A percentile compares a stretch with the other conserved stretches of the same genome.
Evolutionary conservation across 2,888 invertebrate species (phyloP).

Genomic region (Phyllotreta cruciferae): DNA sequence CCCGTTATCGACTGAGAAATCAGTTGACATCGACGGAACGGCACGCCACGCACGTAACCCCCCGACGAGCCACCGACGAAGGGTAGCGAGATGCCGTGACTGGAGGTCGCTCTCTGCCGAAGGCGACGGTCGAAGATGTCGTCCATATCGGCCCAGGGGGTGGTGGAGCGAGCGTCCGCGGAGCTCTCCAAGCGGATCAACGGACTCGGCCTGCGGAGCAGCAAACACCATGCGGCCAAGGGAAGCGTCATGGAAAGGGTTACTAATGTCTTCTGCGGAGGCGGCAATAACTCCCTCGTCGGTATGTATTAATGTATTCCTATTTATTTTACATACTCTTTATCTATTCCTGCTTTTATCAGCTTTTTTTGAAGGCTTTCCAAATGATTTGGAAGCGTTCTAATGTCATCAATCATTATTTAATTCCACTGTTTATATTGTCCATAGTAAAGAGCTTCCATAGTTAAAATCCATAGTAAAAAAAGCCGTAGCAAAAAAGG

Average conservation of each 20-base stretch:
- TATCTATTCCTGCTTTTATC: no score
- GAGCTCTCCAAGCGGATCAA: constrained; percentile 89
- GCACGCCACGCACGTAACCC: constrained; percentile 14
- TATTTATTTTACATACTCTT: background rate
- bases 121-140: constrained; percentile 64
- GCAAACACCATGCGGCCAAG: constrained; percentile 59
- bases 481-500: no score
- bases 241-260: constrained; percentile 86
- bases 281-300: constrained; percentile 60
- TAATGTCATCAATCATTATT: no score
- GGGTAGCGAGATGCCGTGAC: constrained; percentile 24
- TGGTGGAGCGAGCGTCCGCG: constrained; percentile 90
- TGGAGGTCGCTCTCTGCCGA: constrained; percentile 13
- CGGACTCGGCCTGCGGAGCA: constrained; percentile 66
- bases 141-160: constrained; percentile 87
- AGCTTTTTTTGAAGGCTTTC: no score
- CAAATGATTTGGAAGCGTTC: no score
- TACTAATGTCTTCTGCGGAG: constrained; percentile 85
- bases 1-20: constrained; percentile 33
- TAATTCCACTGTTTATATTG: no score
- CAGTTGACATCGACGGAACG: constrained; percentile 30
- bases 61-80: background rate
- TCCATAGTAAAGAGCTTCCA: no score
- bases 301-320: constrained; percentile 6
- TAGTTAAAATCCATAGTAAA: no score